Evolutionary conservation across 2,113 vertebrate genomes (phyloP).

Genomic region (Planiliza haematocheilus): DNA sequence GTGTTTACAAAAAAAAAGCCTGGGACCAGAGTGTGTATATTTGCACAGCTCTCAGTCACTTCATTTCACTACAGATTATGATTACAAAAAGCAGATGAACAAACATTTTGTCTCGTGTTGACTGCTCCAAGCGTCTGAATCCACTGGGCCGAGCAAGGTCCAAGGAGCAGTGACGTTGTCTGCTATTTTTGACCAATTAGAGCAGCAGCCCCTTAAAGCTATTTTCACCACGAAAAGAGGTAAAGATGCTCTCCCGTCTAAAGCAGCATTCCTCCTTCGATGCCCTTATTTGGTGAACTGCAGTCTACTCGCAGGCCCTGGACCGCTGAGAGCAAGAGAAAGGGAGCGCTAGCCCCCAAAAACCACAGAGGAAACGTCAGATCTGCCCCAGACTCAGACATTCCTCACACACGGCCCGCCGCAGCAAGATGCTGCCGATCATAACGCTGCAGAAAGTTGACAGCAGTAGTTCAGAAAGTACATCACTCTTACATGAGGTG

Average conservation of each 20-base stretch:
- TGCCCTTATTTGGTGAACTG: slow-evolving; percentile 87
- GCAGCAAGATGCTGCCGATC: slow-evolving; percentile 42
- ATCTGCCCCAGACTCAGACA: slow-evolving; percentile 80
- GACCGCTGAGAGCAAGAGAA: slow-evolving; percentile 66
- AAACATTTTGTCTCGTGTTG: not conserved
- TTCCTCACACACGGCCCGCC: slow-evolving; percentile 72
- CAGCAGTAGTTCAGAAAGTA: slow-evolving; percentile 3
- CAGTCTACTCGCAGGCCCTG: slow-evolving; percentile 61
- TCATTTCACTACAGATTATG: not conserved
- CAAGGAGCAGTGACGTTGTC: slow-evolving; percentile 24
- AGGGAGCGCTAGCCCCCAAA: slow-evolving; percentile 71
- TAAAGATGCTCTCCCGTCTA: slow-evolving; percentile 77
- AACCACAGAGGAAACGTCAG: slow-evolving; percentile 80
- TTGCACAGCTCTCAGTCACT: not conserved
- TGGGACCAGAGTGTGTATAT: not conserved
- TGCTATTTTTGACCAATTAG: slow-evolving; percentile 37
- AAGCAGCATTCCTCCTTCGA: slow-evolving; percentile 78
- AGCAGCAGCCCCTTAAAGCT: slow-evolving; percentile 57
- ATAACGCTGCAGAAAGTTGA: slow-evolving; percentile 16
- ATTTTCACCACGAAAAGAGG: slow-evolving; percentile 67
- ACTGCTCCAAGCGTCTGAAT: slow-evolving; percentile 12
- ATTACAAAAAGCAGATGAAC: not conserved
- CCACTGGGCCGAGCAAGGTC: not conserved
- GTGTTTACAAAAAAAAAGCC: not conserved
- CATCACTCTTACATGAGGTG: not conserved